Evolutionary conservation across 2,113 vertebrate species (phyloP), one percentile per base, ranked within the genome.

Genomic region (Tenrec ecaudatus): DNA sequence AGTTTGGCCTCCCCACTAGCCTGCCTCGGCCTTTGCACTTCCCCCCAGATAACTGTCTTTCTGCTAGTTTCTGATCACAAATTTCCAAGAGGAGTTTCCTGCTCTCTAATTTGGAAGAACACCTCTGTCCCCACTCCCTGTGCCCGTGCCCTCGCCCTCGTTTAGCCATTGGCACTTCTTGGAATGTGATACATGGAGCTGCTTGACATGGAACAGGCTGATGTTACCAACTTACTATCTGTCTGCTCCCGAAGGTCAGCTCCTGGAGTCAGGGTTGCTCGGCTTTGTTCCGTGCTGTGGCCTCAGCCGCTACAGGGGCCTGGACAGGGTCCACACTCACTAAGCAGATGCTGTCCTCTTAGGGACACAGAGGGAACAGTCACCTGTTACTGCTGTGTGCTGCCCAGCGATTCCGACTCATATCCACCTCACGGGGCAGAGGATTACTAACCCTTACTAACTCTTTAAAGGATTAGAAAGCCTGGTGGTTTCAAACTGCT

Each of bases 21-120:
- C 91, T 90, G 71, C 47, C 89, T 73, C 89, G 90, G 27, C 58
- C 95, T 96, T 96, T 90, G 92, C 89, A 86, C 40, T 11, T 7
- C 47, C 58, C 58, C 25, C 38, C 62, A 62, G 25, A 66, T 27
- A 66, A n/a, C 12, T 14, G 29, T 38, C 8, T 23, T 19, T 27
- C n/a, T 25, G 20, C n/a, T 38, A 76, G 31, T 20, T 88, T 82
- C 58, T 43, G 81, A 29, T 75, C 14, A 66, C 36, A 66, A 47
- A 7, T 60, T 71, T 85, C 68, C 69, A 31, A 33, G 29, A 80
- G 22, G 40, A 36, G n/a, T 31, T 66, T 19, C 53, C 79, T n/a
- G 10, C 43, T 27, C 14, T 15, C 20, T 20, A 31, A 23, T 64
- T 88, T 57, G 57, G 85, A 82, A 71, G 57, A 64, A 71, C 29